These are phyloP conservation scores for Orthosia cruda DNA, from an alignment of 2,888 invertebrate genomes.

Conservation along the genomic window DNA sequence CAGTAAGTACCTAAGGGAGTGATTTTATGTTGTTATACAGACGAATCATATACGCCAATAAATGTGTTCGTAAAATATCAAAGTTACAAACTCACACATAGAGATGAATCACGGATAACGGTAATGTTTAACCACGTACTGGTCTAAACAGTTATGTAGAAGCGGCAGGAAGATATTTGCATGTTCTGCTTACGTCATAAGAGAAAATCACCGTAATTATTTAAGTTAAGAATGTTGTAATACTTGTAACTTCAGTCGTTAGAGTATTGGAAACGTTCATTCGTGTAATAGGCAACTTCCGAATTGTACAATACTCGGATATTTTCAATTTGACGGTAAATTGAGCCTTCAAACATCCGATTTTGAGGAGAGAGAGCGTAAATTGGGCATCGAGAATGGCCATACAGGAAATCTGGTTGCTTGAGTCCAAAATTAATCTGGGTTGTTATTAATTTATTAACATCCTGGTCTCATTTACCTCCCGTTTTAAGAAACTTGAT, in stretches of 20 bases:
- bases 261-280: conserved; percentile 44
- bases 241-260: conserved; percentile 27
- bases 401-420: no score
- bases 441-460: no score
- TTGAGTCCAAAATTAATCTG: no score
- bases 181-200: conserved; percentile 59
- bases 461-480: no score
- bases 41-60: background rate
- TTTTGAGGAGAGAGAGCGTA: no score
- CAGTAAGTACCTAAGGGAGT: no score
- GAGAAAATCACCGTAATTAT: conserved; percentile 61
- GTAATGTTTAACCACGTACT: conserved; percentile 34
- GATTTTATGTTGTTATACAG: background rate
- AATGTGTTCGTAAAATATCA: conserved; percentile 13
- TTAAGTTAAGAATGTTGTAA: conserved; percentile 51
- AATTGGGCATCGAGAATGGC: no score
- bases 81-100: conserved; percentile 9
- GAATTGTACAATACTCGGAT: conserved; percentile 36
- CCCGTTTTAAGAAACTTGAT: no score
- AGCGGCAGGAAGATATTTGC: conserved; percentile 58
- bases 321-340: background rate
- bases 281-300: conserved; percentile 44
- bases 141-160: conserved; percentile 53
- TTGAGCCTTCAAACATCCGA: no score
- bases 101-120: conserved; percentile 40